Evolutionary conservation across 2,888 invertebrate genomes (phyloP), one percentile per base, ranked within the genome.

Genomic region (Pollenia angustigena): DNA sequence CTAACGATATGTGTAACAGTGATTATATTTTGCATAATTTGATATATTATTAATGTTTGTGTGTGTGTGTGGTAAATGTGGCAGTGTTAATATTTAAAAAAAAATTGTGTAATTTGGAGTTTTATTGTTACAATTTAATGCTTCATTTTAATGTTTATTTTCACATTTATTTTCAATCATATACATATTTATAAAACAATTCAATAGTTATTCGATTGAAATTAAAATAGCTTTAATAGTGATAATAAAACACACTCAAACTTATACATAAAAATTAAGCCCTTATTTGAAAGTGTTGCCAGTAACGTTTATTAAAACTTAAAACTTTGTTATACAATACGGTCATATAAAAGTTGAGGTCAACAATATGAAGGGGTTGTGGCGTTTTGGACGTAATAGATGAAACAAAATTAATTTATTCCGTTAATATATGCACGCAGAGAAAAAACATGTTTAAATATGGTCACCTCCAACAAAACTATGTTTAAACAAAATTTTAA

Each of bases 21-120:
- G 18, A 11, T 0, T 48, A 48, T 40, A 9, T 16, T 40, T 18
- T 62, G 8, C 32, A 10, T 58, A 6, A 32, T 32, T 32, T 6
- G 32, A 32, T 32, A 18, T 44, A 12, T 46, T 18, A n/a, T 4
- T 32, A 0, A 32, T 32, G 32, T 32, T 32, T n/a, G 1, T 46
- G 1, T 14, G 18, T 52, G 32, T 44, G 9, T 44, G 12, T 71
- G 71, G 46, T 58, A 42, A 58, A 58, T 58, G 56, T 32, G 72
- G 56, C 32, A 58, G 48, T 68, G 48, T 68, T 62, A 44, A 16
- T 44, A 32, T 32, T 6, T 6, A 32, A 32, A 32, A 32, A 6
- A 32, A 32, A 32, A 32, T 6, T 6, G 6, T 32, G 4, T 32
- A n/a, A n/a, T n/a, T n/a, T n/a, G n/a, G n/a, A n/a, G n/a, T n/a